Evolutionary conservation across 92 coral and sea anemone genomes (phyloP).

Genomic region (Heteractis magnifica): DNA sequence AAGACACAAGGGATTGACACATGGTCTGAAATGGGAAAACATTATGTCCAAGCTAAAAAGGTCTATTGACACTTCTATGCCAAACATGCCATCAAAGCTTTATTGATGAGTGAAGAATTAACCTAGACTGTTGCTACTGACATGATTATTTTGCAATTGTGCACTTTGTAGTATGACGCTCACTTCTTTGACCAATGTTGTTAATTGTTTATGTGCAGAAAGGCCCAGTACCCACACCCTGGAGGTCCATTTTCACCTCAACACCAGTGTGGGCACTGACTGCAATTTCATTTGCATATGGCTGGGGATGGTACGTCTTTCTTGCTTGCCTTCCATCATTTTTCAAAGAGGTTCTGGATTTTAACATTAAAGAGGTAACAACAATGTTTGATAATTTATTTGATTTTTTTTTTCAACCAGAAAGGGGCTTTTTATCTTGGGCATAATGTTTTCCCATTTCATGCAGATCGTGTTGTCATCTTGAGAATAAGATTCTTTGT

Average conservation of each 20-base stretch:
- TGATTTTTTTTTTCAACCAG: neutral
- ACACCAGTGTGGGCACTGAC: constrained; percentile 29
- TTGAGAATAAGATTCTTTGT: no score
- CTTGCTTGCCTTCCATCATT: constrained; percentile 42
- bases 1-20: no score
- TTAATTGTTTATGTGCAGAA: constrained; percentile 1
- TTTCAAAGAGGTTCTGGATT: constrained; percentile 49
- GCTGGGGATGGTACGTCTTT: constrained; percentile 45
- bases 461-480: no score
- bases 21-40: no score
- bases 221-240: constrained; percentile 38
- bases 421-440: no score
- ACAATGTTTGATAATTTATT: neutral
- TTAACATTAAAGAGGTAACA: constrained; percentile 34
- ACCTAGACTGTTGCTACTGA: no score
- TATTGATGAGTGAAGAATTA: no score
- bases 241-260: constrained; percentile 35
- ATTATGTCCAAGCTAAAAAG: no score
- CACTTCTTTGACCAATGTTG: neutral
- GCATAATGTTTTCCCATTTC: no score
- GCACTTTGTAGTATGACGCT: neutral
- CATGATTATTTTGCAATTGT: no score
- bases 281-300: constrained; percentile 11
- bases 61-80: no score
- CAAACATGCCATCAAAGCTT: no score